phyloP scores from a whole-genome alignment of 2,797 vertebrate species.

The Xiphophorus birchmanni region DNA sequence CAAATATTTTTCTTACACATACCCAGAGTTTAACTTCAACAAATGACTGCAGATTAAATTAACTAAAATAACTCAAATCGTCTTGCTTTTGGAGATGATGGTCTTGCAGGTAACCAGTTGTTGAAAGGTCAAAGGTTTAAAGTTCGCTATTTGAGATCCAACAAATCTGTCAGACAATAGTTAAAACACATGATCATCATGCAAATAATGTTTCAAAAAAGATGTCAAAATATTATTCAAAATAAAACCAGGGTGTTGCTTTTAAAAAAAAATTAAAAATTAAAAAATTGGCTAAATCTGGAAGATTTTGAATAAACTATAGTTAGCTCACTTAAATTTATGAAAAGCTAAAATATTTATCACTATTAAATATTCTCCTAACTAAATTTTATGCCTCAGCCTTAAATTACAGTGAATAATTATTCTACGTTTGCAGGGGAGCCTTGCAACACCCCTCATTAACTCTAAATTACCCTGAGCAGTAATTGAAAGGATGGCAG shows the following conservation, averaged over 20 bases:
- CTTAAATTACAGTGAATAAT: conserved; percentile 12
- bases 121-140: conserved; percentile 35
- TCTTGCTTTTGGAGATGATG: conserved; percentile 42
- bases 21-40: conserved; percentile 78
- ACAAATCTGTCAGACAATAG: conserved; percentile 16
- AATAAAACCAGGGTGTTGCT: neutral
- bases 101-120: conserved; percentile 36
- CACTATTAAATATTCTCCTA: neutral
- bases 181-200: conserved; percentile 40
- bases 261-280: no score
- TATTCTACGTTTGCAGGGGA: conserved; percentile 21
- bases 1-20: conserved; percentile 85
- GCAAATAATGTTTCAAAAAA: conserved; percentile 30
- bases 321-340: neutral
- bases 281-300: conserved; percentile 1
- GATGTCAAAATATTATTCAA: conserved; percentile 25
- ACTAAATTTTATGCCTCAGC: conserved; percentile 6
- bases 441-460: conserved; percentile 36
- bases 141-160: conserved; percentile 34
- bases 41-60: conserved; percentile 83
- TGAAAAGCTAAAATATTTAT: neutral
- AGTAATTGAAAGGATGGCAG: conserved; percentile 35
- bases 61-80: conserved; percentile 70
- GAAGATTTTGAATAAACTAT: conserved; percentile 4
- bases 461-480: conserved; percentile 39